Percentiles rank a stretch among this genome's conserved stretches.
These are phyloP conservation scores for Ceratoteleas bidentatus DNA, from an alignment of 1,140 invertebrate species.

Conservation along the genomic window DNA sequence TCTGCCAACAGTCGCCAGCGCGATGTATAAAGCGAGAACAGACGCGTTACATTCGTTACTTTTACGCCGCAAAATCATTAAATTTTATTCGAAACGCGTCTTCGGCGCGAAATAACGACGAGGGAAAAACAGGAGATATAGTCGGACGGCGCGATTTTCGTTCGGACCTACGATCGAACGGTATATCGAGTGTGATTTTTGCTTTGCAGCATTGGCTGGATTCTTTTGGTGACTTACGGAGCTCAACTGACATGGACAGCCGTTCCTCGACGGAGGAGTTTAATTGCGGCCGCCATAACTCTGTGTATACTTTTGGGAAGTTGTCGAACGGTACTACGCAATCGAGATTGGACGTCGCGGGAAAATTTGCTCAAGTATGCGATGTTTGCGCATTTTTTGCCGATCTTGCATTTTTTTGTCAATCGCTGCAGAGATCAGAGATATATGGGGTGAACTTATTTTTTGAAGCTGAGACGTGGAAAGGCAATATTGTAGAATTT, in stretches of 20 bases:
- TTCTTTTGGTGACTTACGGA: constrained; percentile 84
- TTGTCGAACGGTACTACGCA: constrained; percentile 86
- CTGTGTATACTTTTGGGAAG: constrained; percentile 84
- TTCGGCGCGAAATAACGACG: background rate
- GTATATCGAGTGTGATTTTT: constrained; percentile 37
- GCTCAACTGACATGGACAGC: constrained; percentile 84
- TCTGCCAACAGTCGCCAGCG: too few relatives aligned
- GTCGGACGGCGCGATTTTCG: background rate
- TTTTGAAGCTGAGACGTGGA: too few relatives aligned
- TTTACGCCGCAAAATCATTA: constrained; percentile 21
- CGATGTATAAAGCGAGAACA: too few relatives aligned
- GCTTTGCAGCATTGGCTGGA: constrained; percentile 84
- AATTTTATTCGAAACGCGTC: too few relatives aligned
- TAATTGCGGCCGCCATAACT: constrained; percentile 81
- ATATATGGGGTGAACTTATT: too few relatives aligned
- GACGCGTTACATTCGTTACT: background rate
- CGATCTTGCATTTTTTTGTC: background rate
- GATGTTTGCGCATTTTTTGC: background rate
- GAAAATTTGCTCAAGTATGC: constrained; percentile 87
- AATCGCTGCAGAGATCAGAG: background rate
- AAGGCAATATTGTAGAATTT: too few relatives aligned
- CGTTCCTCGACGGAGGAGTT: constrained; percentile 78
- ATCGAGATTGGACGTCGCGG: constrained; percentile 89
- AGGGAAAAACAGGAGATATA: constrained; percentile 1
- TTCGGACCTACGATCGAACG: constrained; percentile 23